A percentile compares a stretch with the other conserved stretches of the same genome.
These are phyloP conservation scores for Pseudopodoces humilis DNA, from an alignment of 2,113 vertebrate species.

Conservation along the genomic window DNA sequence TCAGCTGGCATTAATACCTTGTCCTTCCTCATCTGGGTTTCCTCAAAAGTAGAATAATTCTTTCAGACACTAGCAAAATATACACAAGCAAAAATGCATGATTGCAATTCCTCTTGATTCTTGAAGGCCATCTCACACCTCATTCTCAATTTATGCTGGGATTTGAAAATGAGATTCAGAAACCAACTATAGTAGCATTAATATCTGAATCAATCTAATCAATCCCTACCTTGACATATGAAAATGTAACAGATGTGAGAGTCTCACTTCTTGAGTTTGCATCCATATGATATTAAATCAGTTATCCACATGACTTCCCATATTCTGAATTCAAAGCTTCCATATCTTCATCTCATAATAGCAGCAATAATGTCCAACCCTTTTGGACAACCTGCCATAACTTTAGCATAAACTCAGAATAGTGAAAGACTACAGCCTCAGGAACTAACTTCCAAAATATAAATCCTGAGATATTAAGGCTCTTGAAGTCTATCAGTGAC, in stretches of 20 bases:
- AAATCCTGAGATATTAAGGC: neutral
- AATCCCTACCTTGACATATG: neutral
- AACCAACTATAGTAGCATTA: neutral
- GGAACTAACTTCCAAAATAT: neutral
- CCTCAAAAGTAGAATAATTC: neutral
- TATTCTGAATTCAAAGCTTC: neutral
- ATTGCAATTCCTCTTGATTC: neutral
- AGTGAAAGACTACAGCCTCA: neutral
- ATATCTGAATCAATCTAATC: neutral
- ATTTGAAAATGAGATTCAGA: neutral
- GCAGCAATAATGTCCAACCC: neutral
- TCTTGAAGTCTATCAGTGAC: neutral
- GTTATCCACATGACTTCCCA: neutral
- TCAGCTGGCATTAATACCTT: conserved; percentile 9
- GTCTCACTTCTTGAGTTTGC: neutral
- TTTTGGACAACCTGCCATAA: neutral
- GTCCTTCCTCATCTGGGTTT: neutral
- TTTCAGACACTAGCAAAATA: neutral
- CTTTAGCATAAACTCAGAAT: neutral
- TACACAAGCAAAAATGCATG: neutral
- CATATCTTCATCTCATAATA: neutral
- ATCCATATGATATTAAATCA: neutral
- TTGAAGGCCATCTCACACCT: neutral
- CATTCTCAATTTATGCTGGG: neutral
- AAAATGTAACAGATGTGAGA: neutral